A percentile compares a stretch with the other conserved stretches of the same genome.
Conservation (phyloP, 2,888 invertebrate genomes). For the Proisotoma minuta region DNA sequence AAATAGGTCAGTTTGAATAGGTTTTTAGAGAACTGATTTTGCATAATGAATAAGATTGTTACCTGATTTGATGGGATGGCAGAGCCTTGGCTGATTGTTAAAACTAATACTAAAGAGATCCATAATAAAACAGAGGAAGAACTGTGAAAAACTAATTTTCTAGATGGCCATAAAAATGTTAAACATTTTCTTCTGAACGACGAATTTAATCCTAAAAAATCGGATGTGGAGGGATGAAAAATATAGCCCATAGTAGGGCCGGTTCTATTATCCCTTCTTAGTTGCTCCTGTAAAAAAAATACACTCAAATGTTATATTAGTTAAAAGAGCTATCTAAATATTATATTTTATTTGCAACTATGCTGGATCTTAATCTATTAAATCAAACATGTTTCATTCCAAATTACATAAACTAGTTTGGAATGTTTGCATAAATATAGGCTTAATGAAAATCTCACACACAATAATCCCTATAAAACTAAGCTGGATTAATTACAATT, state of each 20-base stretch:
- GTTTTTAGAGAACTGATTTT: background rate
- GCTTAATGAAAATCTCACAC: background rate
- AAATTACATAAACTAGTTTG: background rate
- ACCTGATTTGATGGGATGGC: slow-evolving; percentile 46
- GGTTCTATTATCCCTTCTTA: slow-evolving; percentile 41
- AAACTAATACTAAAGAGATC: slow-evolving; percentile 46
- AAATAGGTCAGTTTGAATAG: slow-evolving; percentile 47
- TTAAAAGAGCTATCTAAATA: too few species aligned
- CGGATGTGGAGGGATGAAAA: slow-evolving; percentile 36
- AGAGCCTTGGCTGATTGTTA: slow-evolving; percentile 41
- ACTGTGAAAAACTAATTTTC: slow-evolving; percentile 16
- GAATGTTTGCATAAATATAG: background rate
- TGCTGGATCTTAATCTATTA: too few species aligned
- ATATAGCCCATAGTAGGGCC: slow-evolving; percentile 48
- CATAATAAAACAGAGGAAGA: slow-evolving; percentile 43
- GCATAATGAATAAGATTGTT: slow-evolving; percentile 9
- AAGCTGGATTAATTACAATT: slow-evolving; percentile 10
- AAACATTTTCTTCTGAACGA: slow-evolving; percentile 10
- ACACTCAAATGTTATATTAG: too few species aligned
- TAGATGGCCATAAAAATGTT: slow-evolving; percentile 12
- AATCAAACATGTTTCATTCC: slow-evolving; percentile 6
- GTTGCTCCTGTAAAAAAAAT: slow-evolving; percentile 43
- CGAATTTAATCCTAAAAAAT: slow-evolving; percentile 14
- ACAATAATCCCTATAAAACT: too few species aligned
- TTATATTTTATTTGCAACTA: too few species aligned